Evolutionary conservation across 2,113 vertebrate species (phyloP).

Genomic region (Pseudopodoces humilis): DNA sequence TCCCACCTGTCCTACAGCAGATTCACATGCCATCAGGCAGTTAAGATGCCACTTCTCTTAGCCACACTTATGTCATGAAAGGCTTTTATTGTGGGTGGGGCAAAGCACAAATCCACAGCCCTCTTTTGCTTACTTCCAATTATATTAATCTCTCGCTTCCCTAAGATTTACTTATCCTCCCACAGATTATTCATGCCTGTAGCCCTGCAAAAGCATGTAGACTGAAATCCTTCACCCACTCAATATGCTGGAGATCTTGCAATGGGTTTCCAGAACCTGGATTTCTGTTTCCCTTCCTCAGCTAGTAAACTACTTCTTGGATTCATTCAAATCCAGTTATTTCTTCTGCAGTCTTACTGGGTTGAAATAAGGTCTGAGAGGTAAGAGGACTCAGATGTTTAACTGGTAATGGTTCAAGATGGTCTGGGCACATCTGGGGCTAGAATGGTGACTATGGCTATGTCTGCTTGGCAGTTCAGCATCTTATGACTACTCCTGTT

Average conservation of each 20-base stretch:
- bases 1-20: conserved; percentile 2
- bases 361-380: background rate
- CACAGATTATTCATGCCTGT: background rate
- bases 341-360: background rate
- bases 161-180: background rate
- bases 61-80: background rate
- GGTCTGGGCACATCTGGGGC: no score
- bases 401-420: background rate
- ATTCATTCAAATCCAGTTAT: background rate
- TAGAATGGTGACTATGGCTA: background rate
- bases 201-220: background rate
- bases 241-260: background rate
- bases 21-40: background rate
- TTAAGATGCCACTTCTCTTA: background rate
- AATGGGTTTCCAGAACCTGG: background rate
- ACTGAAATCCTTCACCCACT: background rate
- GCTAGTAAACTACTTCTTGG: background rate
- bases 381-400: background rate
- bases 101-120: background rate
- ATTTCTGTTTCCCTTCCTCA: background rate
- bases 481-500: background rate
- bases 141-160: background rate
- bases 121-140: background rate
- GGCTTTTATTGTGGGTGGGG: background rate
- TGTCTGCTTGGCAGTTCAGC: background rate